These are phyloP conservation scores for Oceanites oceanicus DNA, from an alignment of 2,113 vertebrate genomes.

Conservation along the genomic window DNA sequence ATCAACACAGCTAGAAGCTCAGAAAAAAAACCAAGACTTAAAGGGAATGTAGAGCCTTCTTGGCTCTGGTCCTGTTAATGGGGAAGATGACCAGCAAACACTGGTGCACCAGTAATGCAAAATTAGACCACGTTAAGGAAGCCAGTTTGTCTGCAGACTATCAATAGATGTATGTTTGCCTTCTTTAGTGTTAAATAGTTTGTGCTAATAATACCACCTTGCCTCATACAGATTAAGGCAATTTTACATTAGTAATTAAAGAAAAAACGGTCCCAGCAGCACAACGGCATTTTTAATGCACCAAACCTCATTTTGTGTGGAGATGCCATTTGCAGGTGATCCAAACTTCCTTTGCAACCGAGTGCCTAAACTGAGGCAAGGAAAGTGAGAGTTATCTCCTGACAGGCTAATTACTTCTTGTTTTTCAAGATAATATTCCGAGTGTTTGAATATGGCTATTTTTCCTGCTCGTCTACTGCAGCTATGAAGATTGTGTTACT, in stretches of 20 bases:
- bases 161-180: background rate
- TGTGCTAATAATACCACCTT: background rate
- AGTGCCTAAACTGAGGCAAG: background rate
- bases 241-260: background rate
- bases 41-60: background rate
- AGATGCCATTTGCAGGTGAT: background rate
- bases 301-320: background rate
- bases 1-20: background rate
- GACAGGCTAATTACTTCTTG: constrained; percentile 37
- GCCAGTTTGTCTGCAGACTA: background rate
- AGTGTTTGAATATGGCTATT: constrained; percentile 23
- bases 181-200: background rate
- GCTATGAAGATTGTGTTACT: constrained; percentile 13
- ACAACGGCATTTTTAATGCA: background rate
- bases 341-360: background rate
- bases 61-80: background rate
- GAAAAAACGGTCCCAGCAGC: background rate
- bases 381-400: background rate
- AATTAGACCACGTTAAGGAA: background rate
- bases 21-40: background rate
- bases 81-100: background rate
- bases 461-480: background rate
- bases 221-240: background rate
- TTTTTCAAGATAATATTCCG: background rate
- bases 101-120: background rate